These are phyloP conservation scores for Neoaliturus tenellus DNA, from an alignment of 2,888 invertebrate species.

Conservation along the genomic window DNA sequence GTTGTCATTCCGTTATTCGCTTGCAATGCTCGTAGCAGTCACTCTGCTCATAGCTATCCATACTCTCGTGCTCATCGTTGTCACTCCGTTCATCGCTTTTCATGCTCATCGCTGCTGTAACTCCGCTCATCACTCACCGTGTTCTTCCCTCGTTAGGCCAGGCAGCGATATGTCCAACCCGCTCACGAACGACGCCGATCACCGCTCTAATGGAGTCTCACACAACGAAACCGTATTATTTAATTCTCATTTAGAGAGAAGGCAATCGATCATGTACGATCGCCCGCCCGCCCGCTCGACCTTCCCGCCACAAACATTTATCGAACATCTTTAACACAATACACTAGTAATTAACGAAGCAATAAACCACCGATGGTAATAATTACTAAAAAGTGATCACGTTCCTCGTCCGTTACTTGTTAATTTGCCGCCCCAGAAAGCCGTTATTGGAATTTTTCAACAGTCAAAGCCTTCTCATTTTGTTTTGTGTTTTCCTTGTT, in stretches of 20 bases:
- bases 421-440: neutral
- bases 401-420: neutral
- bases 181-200: slow-evolving; percentile 24
- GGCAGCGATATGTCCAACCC: neutral
- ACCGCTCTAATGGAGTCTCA: slow-evolving; percentile 31
- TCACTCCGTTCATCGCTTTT: too few species aligned
- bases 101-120: too few species aligned
- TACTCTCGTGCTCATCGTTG: too few species aligned
- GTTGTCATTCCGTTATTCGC: too few species aligned
- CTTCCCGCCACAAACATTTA: neutral
- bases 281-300: neutral
- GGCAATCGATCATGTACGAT: slow-evolving; percentile 14
- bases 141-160: neutral
- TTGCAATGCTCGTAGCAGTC: too few species aligned
- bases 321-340: slow-evolving; percentile 3
- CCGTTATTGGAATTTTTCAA: too few species aligned
- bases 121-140: neutral
- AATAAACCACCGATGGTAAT: neutral
- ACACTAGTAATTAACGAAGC: slow-evolving; percentile 5
- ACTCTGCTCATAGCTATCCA: too few species aligned
- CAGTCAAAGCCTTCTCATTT: too few species aligned
- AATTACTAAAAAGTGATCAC: neutral
- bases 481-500: too few species aligned
- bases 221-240: slow-evolving; percentile 42
- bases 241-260: slow-evolving; percentile 39